Percentiles rank a stretch among this genome's conserved stretches.
Conservation (phyloP, 2,113 vertebrate genomes). For the Neotragus moschatus region DNA sequence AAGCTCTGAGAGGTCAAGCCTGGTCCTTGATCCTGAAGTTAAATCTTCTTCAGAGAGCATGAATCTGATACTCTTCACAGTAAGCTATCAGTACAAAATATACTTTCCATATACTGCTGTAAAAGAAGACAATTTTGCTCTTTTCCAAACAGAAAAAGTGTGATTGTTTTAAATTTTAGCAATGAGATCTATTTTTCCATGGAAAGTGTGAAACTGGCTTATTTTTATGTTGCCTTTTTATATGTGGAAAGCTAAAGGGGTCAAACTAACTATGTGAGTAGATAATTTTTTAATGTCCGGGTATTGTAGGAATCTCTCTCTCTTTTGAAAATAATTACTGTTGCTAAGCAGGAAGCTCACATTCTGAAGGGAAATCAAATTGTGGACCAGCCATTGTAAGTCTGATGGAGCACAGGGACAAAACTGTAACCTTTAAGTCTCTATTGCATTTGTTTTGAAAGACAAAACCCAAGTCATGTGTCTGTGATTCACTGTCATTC, state of each 20-base stretch:
- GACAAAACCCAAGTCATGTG: neutral
- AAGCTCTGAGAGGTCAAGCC: neutral
- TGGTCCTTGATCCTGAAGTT: neutral
- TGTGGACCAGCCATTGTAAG: neutral
- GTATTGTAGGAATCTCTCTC: constrained; percentile 8
- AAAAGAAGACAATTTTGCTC: constrained; percentile 53
- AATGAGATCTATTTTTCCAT: constrained; percentile 50
- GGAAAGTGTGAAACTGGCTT: constrained; percentile 30
- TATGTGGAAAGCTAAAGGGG: constrained; percentile 46
- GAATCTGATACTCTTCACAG: neutral
- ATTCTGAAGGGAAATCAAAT: neutral
- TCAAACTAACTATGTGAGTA: constrained; percentile 34
- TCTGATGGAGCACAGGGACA: neutral
- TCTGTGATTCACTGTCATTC: neutral
- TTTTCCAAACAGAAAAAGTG: constrained; percentile 58
- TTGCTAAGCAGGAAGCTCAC: neutral
- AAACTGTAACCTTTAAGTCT: neutral
- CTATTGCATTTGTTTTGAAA: neutral
- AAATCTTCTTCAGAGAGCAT: neutral
- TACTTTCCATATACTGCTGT: constrained; percentile 24
- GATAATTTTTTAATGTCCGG: neutral
- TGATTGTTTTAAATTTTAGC: constrained; percentile 44
- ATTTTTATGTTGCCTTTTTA: constrained; percentile 51
- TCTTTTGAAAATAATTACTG: constrained; percentile 6
- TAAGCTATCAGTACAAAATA: neutral